Evolutionary conservation across 1,140 invertebrate genomes (phyloP), one percentile per base, ranked within the genome.

Genomic region (Neodiprion fabricii): DNA sequence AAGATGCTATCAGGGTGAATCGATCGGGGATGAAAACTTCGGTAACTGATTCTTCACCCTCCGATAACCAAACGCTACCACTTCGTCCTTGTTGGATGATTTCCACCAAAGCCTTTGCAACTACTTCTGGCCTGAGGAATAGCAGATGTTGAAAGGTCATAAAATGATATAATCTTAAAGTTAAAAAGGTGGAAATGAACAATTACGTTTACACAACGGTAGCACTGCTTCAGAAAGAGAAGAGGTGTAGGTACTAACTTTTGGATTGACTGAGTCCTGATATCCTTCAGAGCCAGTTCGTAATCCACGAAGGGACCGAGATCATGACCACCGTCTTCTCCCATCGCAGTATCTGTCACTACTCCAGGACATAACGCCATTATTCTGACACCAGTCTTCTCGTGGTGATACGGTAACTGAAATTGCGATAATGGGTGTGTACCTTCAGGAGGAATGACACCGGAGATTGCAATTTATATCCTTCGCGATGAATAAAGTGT

Each of bases 51-150:
- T 86, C 40, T 2, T 81, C 82, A 65, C 82, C 85, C 78, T 89
- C 87, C 3, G 78, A 79, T 12, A 88, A 82, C 85, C 85, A 88
- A 9, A 87, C 79, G 49, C 83, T 84, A 9, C 86, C 86, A 76
- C 82, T 85, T 71, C 79, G 77, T 12, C 82, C 86, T 48, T 84
- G 75, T 40, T 79, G 80, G 67, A 88, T 88, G 50, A 88, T 71
- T 2, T 80, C 81, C 48, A 86, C 81, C 83, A 88, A 82, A 5
- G 81, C 85, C 72, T 82, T 74, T 1, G 85, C 85, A 1, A 88
- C 83, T 74, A 82, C 71, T n/a, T 80, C 79, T n/a, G 83, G 75
- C 48, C 87, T 88, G 75, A 21, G 17, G 67, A 82, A 85, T 40
- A 40, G 28, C 5, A 5, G 28, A 40, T 40, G 28, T 40, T 40